These are phyloP conservation scores for Zaprionus lachaisei DNA, from an alignment of 1,140 invertebrate genomes.

Conservation along the genomic window DNA sequence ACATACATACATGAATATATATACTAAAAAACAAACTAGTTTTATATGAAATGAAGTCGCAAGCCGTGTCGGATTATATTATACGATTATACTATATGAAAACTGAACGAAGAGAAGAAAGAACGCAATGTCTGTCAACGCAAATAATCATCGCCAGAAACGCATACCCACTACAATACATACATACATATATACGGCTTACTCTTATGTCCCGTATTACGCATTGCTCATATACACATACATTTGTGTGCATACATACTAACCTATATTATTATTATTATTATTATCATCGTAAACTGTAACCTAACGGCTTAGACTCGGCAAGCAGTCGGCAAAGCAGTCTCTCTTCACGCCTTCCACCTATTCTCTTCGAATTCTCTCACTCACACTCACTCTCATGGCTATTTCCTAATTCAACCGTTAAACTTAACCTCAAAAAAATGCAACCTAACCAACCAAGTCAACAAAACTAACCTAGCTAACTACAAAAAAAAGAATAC, in stretches of 20 bases:
- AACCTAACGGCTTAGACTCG: not conserved
- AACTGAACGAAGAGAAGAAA: not conserved
- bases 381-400: constrained; percentile 10
- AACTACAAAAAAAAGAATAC: constrained; percentile 36
- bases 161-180: constrained; percentile 32
- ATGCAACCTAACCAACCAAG: constrained; percentile 46
- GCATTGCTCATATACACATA: constrained; percentile 19
- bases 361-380: not conserved
- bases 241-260: not conserved
- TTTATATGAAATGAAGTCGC: constrained; percentile 67
- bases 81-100: constrained; percentile 46
- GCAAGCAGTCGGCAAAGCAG: constrained; percentile 8
- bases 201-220: not conserved
- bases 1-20: constrained; percentile 45
- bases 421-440: constrained; percentile 50
- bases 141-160: constrained; percentile 27
- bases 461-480: constrained; percentile 64
- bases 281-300: constrained; percentile 1
- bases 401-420: constrained; percentile 33
- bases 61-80: constrained; percentile 59
- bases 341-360: constrained; percentile 4
- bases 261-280: not conserved
- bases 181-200: constrained; percentile 31
- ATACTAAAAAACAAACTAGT: constrained; percentile 59
- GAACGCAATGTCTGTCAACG: constrained; percentile 37